Conservation (phyloP, 2,797 vertebrate species). For the Hyperoplus lanceolatus region DNA sequence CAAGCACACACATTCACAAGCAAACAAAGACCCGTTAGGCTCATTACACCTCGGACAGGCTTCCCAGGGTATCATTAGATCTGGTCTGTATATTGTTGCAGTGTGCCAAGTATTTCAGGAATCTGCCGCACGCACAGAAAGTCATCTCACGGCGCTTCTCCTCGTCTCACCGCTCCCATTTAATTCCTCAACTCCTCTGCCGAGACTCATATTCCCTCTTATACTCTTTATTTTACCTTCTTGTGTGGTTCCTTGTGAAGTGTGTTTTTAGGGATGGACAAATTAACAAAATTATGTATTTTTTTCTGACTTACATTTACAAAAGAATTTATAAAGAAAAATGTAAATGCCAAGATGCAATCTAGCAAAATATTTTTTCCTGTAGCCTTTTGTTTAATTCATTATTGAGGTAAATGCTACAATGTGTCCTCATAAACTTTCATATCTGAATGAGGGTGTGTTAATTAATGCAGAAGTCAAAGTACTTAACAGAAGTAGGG, state of each 20-base stretch:
- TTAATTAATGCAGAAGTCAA: neutral
- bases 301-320: neutral
- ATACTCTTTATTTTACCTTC: constrained; percentile 14
- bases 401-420: too few relatives aligned
- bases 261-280: neutral
- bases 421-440: neutral
- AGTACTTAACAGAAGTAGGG: neutral
- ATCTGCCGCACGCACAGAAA: constrained; percentile 69
- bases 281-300: neutral
- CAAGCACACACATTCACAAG: constrained; percentile 45
- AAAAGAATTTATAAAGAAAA: neutral
- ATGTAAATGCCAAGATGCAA: neutral
- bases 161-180: constrained; percentile 26
- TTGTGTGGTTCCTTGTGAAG: constrained; percentile 5
- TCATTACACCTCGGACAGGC: constrained; percentile 61
- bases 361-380: neutral
- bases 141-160: constrained; percentile 39
- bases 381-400: too few relatives aligned
- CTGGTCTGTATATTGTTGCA: constrained; percentile 76
- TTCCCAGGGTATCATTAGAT: constrained; percentile 74
- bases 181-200: constrained; percentile 23
- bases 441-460: neutral
- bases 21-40: constrained; percentile 51
- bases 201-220: constrained; percentile 39
- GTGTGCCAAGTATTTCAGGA: constrained; percentile 77